Base-by-base conservation (phyloP, 2,113 vertebrate species). In the Chaetodon trifascialis region DNA sequence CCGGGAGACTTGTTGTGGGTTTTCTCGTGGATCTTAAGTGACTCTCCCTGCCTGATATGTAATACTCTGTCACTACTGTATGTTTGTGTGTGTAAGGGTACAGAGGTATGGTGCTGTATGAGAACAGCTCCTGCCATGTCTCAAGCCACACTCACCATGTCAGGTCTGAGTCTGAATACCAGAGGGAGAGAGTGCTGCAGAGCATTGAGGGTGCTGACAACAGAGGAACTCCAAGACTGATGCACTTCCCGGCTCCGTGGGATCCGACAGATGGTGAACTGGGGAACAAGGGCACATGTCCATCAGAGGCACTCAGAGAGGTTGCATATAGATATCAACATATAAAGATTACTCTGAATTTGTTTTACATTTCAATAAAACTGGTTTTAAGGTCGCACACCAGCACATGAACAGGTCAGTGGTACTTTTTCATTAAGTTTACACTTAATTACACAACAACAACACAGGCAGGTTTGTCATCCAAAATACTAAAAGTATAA, bases 211-310 rank as follows among this genome's bases (percentile, higher is more conserved):
- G 97, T 98, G 82, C 96, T 98, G 76, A 96, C 1, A 54, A 96
- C 88, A 0, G 97, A 96, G 15, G 98, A 97, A 5, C 72, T 91
- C 97, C 97, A 99, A 0, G 98, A 95, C 75, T 99, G 98, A 38
- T 83, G 93, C 12, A 99, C 97, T 90, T 99, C 98, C 0, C 98
- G 96, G 88, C 98, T 99, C 9, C 98, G 95, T 14, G 97, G 97
- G 88, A 99, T 95, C 47, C 91, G 93, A 74, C 95, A 93, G 60
- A 99, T 93, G 63, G 92, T 92, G 89, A 96, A 97, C 98, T 99
- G 76, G 9, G 91, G 55, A 55, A 73, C 19, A 70, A 47, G 42
- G 21, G 1, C 19, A 79, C 46, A 10, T 9, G 40, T 68, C 17
- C 10, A 2, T 64, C 9, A 79, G 14, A n/a, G 21, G 3, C 3